phyloP scores from a whole-genome alignment of 2,797 vertebrate genomes.

The Simalia tracyae region DNA sequence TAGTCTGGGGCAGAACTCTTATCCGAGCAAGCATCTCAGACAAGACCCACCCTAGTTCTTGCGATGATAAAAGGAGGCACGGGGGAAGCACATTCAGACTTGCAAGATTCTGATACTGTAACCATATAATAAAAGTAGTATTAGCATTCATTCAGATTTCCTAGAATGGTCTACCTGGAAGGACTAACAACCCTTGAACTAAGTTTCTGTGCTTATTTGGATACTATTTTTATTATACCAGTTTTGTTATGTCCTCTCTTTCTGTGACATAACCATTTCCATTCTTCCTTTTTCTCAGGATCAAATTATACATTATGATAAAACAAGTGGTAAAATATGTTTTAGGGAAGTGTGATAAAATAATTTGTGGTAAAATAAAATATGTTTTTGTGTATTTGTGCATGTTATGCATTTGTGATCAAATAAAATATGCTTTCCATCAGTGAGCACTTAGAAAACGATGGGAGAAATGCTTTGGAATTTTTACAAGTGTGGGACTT shows the following conservation, averaged over 20 bases:
- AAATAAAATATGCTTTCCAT: not conserved
- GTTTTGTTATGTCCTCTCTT: not conserved
- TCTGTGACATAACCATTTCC: not conserved
- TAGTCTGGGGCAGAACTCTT: not conserved
- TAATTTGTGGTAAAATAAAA: not conserved
- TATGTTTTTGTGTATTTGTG: not conserved
- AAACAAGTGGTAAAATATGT: not conserved
- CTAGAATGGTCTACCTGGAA: not conserved
- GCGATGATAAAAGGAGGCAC: not conserved
- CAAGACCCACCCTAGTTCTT: not conserved
- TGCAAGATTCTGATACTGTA: not conserved
- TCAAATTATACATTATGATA: not conserved
- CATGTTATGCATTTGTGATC: not conserved
- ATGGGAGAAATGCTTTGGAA: not conserved
- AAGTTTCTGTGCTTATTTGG: not conserved
- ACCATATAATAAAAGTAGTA: not conserved
- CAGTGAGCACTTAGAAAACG: not conserved
- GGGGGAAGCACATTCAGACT: not conserved
- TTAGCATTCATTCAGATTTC: not conserved
- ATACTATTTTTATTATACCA: not conserved
- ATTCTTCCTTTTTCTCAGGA: not conserved
- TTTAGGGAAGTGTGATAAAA: not conserved
- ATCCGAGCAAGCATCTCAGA: not conserved
- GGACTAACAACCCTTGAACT: not conserved
- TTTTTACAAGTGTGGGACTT: not conserved